These are phyloP conservation scores for Pachycephala philippinensis DNA, from an alignment of 2,113 vertebrate species.

Conservation along the genomic window DNA sequence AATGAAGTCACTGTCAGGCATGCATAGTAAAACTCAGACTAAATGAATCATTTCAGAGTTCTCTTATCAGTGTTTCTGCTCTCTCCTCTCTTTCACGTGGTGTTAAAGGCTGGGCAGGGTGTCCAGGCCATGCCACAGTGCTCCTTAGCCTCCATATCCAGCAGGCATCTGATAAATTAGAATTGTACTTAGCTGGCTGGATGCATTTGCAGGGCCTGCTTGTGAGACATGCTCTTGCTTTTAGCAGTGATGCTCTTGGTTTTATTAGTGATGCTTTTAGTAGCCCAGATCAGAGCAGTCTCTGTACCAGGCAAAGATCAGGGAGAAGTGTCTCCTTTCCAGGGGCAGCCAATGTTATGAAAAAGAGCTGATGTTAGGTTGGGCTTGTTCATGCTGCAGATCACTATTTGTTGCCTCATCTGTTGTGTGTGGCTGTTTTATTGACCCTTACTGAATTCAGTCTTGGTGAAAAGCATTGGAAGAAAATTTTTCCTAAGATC, in stretches of 20 bases:
- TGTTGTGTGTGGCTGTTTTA: neutral
- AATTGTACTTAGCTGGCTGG: neutral
- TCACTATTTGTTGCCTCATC: neutral
- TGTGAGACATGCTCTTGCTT: neutral
- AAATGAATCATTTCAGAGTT: conserved; percentile 40
- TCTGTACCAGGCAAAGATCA: neutral
- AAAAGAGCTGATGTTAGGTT: neutral
- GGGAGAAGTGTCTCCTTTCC: neutral
- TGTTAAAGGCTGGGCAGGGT: neutral
- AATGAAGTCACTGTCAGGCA: neutral
- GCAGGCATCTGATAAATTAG: neutral
- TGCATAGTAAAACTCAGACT: conserved; percentile 37
- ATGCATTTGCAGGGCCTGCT: neutral
- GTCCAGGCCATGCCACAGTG: neutral
- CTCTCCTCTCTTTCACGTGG: neutral
- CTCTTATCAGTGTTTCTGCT: neutral
- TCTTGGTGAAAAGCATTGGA: neutral
- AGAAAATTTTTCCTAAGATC: neutral
- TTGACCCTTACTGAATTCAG: neutral
- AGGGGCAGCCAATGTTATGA: neutral
- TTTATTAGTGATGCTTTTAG: neutral
- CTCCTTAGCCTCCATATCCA: neutral
- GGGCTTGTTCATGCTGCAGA: neutral
- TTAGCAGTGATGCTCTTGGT: neutral
- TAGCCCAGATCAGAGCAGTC: neutral